Evolutionary conservation across 2,113 vertebrate species (phyloP), one percentile per base, ranked within the genome.

Genomic region (Chaetops frenatus): DNA sequence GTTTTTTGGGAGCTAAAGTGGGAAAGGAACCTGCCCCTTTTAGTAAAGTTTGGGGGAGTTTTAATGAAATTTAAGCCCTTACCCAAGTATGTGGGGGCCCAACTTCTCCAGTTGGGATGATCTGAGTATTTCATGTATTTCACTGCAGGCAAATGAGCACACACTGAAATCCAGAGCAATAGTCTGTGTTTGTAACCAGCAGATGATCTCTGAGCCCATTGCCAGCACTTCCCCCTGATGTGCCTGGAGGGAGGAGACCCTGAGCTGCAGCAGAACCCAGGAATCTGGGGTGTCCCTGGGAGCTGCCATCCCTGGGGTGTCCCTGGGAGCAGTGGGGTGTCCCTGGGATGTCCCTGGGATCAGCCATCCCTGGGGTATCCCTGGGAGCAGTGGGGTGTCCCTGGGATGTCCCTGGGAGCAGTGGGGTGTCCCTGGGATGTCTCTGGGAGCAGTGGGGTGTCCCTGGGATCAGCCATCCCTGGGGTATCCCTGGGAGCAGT

Each of bases 271-370:
- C 89, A 96, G 96, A 28, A 95, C 95, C 2, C 97, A 83, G 31
- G 56, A 86, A 4, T 38, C 97, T 47, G 48, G 24, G 48, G 23
- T 24, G 24, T 50, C 50, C 48, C 48, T 50, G 48, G 48, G 48
- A 48, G 21, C 47, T n/a, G n/a, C n/a, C n/a, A n/a, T 50, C 50
- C 48, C 48, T 50, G 48, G 48, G 48, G 25, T 96, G n/a, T 97
- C 97, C 44, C 81, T 96, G 61, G 24, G 15, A 44, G 84, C 88
- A 96, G 96, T 10, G 93, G 90, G 15, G 36, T 95, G 22, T 97
- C 96, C 47, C 76, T 97, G 15, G 91, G 16, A 33, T 96, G 19
- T 33, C 12, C 33, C 54, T 56, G 54, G 50, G 50, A 27, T 47
- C 45, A 96, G 94, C 92, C 38, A 38, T 38, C 38, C 38, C 38